Percentiles rank a stretch among this genome's conserved stretches.
phyloP scores from a whole-genome alignment of 1,140 invertebrate species.

The Harpegnathos saltator region DNA sequence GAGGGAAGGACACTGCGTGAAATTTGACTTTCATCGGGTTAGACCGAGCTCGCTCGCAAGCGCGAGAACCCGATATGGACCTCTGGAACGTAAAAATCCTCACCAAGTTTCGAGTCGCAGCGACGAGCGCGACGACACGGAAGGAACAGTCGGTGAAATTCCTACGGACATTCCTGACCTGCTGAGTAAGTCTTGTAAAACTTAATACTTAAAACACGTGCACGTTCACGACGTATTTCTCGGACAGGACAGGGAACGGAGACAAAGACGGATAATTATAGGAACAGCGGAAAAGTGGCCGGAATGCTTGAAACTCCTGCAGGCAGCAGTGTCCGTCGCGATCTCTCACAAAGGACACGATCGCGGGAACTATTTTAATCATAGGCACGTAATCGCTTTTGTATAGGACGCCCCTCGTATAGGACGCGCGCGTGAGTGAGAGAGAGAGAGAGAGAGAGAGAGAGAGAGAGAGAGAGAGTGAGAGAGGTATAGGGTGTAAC shows the following conservation, averaged over 20 bases:
- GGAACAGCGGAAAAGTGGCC: not conserved
- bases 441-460: too few relatives aligned
- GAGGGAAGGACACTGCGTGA: not conserved
- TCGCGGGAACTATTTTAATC: not conserved
- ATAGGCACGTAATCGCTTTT: too few relatives aligned
- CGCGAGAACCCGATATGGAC: not conserved
- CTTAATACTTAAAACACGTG: slow-evolving; percentile 40
- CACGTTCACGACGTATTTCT: slow-evolving; percentile 26
- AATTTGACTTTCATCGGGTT: not conserved
- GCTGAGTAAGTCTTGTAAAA: slow-evolving; percentile 13
- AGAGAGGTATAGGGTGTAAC: too few relatives aligned
- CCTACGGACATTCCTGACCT: slow-evolving; percentile 2
- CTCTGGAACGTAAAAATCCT: not conserved
- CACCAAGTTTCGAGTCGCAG: slow-evolving; percentile 44
- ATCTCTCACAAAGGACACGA: not conserved
- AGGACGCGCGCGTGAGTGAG: too few relatives aligned
- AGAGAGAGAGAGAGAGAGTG: too few relatives aligned
- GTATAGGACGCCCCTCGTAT: too few relatives aligned
- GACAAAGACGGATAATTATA: slow-evolving; percentile 5
- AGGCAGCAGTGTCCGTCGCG: not conserved
- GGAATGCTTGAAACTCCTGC: not conserved
- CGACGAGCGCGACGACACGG: slow-evolving; percentile 21
- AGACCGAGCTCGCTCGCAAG: not conserved
- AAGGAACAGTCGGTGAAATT: slow-evolving; percentile 35
- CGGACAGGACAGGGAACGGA: too few relatives aligned